A percentile compares a stretch with the other conserved stretches of the same genome.
These are phyloP conservation scores for Tetropium fuscum DNA, from an alignment of 2,888 invertebrate species.

Conservation along the genomic window DNA sequence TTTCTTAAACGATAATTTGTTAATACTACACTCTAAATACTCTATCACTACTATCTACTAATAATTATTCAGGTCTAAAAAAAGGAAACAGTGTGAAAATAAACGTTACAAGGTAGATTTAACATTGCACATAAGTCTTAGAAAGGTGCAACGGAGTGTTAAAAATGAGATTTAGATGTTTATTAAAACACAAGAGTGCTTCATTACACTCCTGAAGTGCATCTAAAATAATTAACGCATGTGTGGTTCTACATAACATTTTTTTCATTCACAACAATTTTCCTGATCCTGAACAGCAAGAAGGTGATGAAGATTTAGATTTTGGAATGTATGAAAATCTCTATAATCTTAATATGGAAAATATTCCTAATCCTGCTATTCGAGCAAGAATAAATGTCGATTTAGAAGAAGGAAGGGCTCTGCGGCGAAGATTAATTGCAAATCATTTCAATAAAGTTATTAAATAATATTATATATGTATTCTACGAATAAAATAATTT, in stretches of 20 bases:
- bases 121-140: neutral
- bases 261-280: constrained; percentile 6
- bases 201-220: constrained; percentile 4
- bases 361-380: neutral
- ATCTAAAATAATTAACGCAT: constrained; percentile 15
- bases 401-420: neutral
- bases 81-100: too few species aligned
- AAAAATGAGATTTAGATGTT: neutral
- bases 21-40: too few species aligned
- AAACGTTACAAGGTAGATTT: neutral
- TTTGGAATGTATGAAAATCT: neutral
- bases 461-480: neutral
- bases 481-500: constrained; percentile 2
- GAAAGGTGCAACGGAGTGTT: neutral
- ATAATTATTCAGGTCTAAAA: too few species aligned
- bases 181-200: constrained; percentile 10
- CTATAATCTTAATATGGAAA: neutral
- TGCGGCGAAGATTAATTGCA: constrained; percentile 3
- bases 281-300: neutral
- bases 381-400: neutral
- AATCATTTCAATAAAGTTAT: neutral
- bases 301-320: neutral
- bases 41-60: too few species aligned
- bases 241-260: constrained; percentile 17
- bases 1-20: too few species aligned